Base-by-base conservation (phyloP, 2,113 vertebrate species). In the Parotia lawesii region DNA sequence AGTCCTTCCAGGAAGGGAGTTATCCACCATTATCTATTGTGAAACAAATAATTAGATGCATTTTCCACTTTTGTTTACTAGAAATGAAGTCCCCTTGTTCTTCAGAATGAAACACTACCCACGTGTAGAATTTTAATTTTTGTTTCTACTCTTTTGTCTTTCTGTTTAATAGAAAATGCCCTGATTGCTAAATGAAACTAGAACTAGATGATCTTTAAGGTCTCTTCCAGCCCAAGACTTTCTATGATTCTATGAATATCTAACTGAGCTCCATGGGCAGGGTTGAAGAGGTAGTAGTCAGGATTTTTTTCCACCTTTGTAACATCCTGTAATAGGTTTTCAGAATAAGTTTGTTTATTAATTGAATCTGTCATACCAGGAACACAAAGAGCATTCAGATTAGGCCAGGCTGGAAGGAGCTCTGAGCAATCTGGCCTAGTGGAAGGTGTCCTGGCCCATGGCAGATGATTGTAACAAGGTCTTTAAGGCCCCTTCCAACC, bases 261-360 rank as follows among this genome's bases (percentile, higher is more conserved):
- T 45, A 83, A 86, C 29, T 67, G 53, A 90, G 40, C 23, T 71
- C 47, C 44, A 65, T 0, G 0, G 45, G 23, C 15, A 83, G 17
- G 19, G 22, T 0, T 73, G n/a, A 87, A 76, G 51, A n/a, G n/a
- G n/a, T 12, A 64, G 44, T 29, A 50, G 18, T 60, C 33, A 65
- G 38, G 20, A 2, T 6, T 54, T 81, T 62, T 77, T 70, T 19
- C 44, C 50, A 85, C n/a, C 56, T 78, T 65, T 57, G 22, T 6
- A 66, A 6, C n/a, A 69, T 20, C 38, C 57, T 85, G 51, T 47
- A 85, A 69, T 24, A 57, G 23, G 58, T 54, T 87, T 89, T 47
- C 85, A 94, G 60, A 12, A 62, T 51, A 72, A 42, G 22, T 69
- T 72, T 83, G 38, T 76, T 85, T 89, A 89, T 85, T 82, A 89